Conservation (phyloP, 2,113 vertebrate species). For the Lepisosteus osseus region DNA sequence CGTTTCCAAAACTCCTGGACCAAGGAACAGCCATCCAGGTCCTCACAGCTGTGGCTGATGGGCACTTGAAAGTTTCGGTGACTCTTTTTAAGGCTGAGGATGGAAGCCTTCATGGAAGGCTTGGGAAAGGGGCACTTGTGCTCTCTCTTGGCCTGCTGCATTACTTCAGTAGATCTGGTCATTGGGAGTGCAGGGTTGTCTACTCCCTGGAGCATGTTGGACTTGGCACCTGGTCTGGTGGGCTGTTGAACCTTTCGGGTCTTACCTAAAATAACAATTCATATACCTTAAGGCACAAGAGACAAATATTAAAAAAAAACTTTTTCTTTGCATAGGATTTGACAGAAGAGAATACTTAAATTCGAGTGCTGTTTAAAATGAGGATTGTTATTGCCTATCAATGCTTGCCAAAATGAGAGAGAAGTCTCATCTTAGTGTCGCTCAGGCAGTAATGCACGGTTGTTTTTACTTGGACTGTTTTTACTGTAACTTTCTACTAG, state of each 20-base stretch:
- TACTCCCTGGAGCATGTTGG: conserved; percentile 66
- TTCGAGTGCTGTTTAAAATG: too few relatives aligned
- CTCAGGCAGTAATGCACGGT: too few relatives aligned
- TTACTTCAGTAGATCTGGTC: conserved; percentile 63
- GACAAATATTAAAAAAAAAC: too few relatives aligned
- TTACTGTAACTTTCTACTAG: too few relatives aligned
- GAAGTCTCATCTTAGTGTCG: too few relatives aligned
- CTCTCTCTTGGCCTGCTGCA: conserved; percentile 66
- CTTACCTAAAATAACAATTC: conserved; percentile 74
- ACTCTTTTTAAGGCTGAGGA: conserved; percentile 60
- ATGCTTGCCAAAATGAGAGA: too few relatives aligned
- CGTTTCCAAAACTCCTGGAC: conserved; percentile 70
- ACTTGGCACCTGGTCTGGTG: conserved; percentile 64
- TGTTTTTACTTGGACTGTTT: too few relatives aligned
- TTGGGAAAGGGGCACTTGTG: conserved; percentile 48
- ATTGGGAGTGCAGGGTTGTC: conserved; percentile 78
- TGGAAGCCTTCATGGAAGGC: conserved; percentile 57
- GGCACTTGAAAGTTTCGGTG: conserved; percentile 67
- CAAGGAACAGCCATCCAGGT: conserved; percentile 66
- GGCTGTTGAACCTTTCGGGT: conserved; percentile 68
- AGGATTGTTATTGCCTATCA: too few relatives aligned
- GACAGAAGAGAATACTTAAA: too few relatives aligned
- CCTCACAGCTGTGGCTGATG: conserved; percentile 84
- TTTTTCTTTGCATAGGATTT: too few relatives aligned
- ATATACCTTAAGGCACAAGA: conserved; percentile 1